Evolutionary conservation across 2,113 vertebrate species (phyloP), one percentile per base, ranked within the genome.

Genomic region (Prochilodus magdalenae): DNA sequence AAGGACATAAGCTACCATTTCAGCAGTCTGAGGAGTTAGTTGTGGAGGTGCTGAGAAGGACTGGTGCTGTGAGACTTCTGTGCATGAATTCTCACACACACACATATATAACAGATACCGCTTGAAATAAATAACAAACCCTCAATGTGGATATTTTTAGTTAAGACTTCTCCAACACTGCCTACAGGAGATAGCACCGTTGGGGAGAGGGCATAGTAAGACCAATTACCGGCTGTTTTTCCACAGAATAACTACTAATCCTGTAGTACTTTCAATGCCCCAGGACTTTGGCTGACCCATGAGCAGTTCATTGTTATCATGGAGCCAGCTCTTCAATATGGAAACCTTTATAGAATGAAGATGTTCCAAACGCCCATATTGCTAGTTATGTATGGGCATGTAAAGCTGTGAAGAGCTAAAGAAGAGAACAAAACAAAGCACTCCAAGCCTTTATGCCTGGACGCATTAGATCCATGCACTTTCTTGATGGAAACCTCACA

Each of bases 401-500:
- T 44, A 44, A 44, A 11, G 40, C 5, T 4, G 7, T 36, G n/a
- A 22, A 55, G 16, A 55, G 3, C 8, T 12, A 72, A 14, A 47
- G 47, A 66, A 27, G 47, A 26, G 53, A 55, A 74, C 60, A 47
- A 27, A 60, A 69, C 11, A 79, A 20, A 66, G 27, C 27, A 53
- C 27, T 71, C n/a, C 30, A 30, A 36, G 51, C 22, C 6, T 55
- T 7, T 47, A 30, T 27, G 51, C 22, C 6, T 55, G 14, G 40
- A 40, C 63, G 18, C n/a, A 60, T 69, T 73, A 59, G 29, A 44
- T 18, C 70, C 30, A 16, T 55, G 16, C 49, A 75, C 29, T 76
- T 72, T 57, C 51, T 59, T 72, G 60, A 72, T 81, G 51, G 30
- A 66, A 75, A 72, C 36, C 44, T 29, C 51, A 77, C 57, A 71